Evolutionary conservation across 92 coral and sea anemone genomes (phyloP), one percentile per base, ranked within the genome.

Genomic region (Phenganax marumi): DNA sequence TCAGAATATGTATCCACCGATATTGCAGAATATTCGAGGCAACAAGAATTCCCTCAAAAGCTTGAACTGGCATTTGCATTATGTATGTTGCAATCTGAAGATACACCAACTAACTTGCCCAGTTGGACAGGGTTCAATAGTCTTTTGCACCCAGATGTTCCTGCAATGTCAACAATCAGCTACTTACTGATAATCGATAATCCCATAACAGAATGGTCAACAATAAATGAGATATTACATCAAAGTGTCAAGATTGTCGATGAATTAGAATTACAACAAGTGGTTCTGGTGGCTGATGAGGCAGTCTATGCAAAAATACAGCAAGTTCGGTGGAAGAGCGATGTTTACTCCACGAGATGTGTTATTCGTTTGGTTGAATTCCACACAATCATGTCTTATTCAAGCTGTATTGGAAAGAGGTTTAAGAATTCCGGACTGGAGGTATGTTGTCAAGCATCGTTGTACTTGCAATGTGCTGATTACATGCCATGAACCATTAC

Each of bases 341-440:
- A 69, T 3, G 49, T 70, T 8, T 68, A 65, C n/a, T 1, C 3
- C n/a, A 39, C 66, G 16, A 25, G 82, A 25, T 68, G 66, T 46
- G 12, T 71, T 22, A 58, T 81, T 2, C 80, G 85, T 50, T 63
- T 81, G 39, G 85, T 77, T 12, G 81, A 23, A 51, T 81, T 81
- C 58, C 85, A 81, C 25, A 52, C 63, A 12, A 81, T 50, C 4
- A 81, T 81, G 85, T 33, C 81, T 8, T 81, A 21, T 57, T 22
- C 21, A n/a, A 8, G 57, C 17, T 72, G 57, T 13, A 69, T 63
- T 13, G 47, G 57, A 1, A 81, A 56, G 65, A 23, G 74, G 23
- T 83, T 74, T n/a, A 26, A 56, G 57, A 77, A 83, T 73, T 81
- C 76, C 50, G 84, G 88, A 14, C 49, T 84, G 16, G 78, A 84